phyloP scores from a whole-genome alignment of 2,113 vertebrate genomes.

The Sphyrna mokarran region DNA sequence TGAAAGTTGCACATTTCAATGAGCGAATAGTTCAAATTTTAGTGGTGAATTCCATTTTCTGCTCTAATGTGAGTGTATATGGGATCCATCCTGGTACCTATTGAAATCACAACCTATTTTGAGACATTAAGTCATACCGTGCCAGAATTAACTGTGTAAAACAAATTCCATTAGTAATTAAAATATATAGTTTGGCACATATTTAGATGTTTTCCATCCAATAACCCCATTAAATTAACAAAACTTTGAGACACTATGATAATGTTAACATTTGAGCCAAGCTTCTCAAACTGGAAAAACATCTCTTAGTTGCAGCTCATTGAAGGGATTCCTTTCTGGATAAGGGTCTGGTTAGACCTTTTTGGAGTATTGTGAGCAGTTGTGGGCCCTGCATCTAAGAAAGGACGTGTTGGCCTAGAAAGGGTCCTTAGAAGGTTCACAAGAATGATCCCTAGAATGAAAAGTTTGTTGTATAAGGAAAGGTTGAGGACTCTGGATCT shows the following conservation, averaged over 20 bases:
- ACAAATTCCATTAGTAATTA: background rate
- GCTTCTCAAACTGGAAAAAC: background rate
- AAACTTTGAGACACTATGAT: background rate
- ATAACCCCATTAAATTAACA: background rate
- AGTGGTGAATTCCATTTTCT: background rate
- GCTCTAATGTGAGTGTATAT: background rate
- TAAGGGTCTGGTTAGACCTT: no score
- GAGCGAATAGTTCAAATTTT: background rate
- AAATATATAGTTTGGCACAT: background rate
- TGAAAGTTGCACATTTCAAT: background rate
- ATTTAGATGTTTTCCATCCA: background rate
- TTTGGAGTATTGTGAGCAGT: no score
- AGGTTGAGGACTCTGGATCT: no score
- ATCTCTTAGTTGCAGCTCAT: background rate
- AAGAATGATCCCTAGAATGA: no score
- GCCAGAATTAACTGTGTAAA: background rate
- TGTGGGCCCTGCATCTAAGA: no score
- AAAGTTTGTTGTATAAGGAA: no score
- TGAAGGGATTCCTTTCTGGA: background rate
- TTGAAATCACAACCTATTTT: background rate
- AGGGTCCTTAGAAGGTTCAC: no score
- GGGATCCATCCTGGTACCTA: no score
- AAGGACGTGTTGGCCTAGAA: no score
- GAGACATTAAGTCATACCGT: background rate
- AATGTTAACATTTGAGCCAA: background rate